Percentiles rank a stretch among this genome's conserved stretches.
These are phyloP conservation scores for Pampus argenteus DNA, from an alignment of 2,797 vertebrate genomes.

Conservation along the genomic window DNA sequence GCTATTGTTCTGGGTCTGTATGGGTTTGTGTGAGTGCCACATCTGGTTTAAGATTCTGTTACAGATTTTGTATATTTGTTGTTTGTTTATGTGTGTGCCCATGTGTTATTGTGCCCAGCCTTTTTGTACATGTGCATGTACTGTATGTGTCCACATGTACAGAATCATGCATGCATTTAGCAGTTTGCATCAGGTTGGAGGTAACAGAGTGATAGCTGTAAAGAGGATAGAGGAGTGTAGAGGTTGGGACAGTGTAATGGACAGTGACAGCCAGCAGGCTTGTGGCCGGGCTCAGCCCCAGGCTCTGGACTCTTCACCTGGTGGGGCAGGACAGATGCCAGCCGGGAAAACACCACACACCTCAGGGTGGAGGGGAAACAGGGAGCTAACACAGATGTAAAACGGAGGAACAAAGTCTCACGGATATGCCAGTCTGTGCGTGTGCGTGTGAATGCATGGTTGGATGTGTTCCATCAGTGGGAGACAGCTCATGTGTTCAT, in stretches of 20 bases:
- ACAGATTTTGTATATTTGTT: slow-evolving; percentile 28
- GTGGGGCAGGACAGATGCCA: slow-evolving; percentile 56
- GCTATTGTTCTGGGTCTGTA: slow-evolving; percentile 58
- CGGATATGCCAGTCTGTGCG: not conserved
- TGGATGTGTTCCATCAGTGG: slow-evolving; percentile 11
- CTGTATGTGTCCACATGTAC: slow-evolving; percentile 25
- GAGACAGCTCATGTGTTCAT: slow-evolving; percentile 36
- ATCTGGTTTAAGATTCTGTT: slow-evolving; percentile 30
- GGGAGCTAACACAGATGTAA: slow-evolving; percentile 52
- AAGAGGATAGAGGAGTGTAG: slow-evolving; percentile 54
- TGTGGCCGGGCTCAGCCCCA: slow-evolving; percentile 63
- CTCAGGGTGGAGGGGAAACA: slow-evolving; percentile 37
- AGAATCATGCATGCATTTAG: slow-evolving; percentile 47
- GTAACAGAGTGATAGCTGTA: slow-evolving; percentile 69
- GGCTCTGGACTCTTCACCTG: slow-evolving; percentile 69
- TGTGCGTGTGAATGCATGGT: not conserved
- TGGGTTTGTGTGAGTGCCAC: slow-evolving; percentile 18
- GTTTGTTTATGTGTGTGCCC: slow-evolving; percentile 17
- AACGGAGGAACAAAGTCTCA: slow-evolving; percentile 55
- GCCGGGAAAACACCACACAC: slow-evolving; percentile 43
- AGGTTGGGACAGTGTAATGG: slow-evolving; percentile 62
- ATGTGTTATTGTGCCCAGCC: slow-evolving; percentile 29
- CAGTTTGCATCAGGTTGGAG: slow-evolving; percentile 63
- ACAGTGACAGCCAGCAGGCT: slow-evolving; percentile 76
- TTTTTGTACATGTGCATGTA: slow-evolving; percentile 37